phyloP scores from a whole-genome alignment of 2,888 invertebrate species.

The Nasonia oneida region DNA sequence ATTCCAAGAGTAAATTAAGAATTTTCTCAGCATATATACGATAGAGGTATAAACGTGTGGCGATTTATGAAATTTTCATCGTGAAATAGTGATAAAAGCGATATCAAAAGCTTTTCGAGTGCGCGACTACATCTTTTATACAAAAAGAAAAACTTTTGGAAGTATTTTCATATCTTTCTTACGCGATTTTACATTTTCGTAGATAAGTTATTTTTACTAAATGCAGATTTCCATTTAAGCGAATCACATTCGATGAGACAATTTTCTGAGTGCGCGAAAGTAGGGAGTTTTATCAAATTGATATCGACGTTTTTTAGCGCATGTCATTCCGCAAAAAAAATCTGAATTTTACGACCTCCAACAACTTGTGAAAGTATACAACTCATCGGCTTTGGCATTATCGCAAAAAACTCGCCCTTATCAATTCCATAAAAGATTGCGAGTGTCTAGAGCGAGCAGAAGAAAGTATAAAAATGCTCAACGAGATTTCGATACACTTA shows the following conservation, averaged over 20 bases:
- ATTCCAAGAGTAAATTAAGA: not conserved
- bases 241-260: not conserved
- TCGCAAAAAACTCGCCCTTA: constrained; percentile 25
- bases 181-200: constrained; percentile 7
- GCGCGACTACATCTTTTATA: not conserved
- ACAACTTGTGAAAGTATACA: not conserved
- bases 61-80: not conserved
- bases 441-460: constrained; percentile 8
- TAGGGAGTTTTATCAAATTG: not conserved
- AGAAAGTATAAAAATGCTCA: constrained; percentile 39
- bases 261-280: constrained; percentile 18
- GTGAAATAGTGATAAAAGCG: not conserved
- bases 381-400: not conserved
- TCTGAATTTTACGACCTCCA: not conserved
- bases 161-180: constrained; percentile 9
- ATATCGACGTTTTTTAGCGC: constrained; percentile 12
- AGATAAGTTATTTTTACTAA: not conserved
- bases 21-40: not conserved
- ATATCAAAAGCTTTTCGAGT: not conserved
- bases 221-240: not conserved
- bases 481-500: constrained; percentile 50
- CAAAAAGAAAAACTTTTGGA: not conserved
- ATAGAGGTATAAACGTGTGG: not conserved
- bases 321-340: not conserved
- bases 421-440: constrained; percentile 14